Base-by-base conservation (phyloP, 2,797 vertebrate species). In the Syngnathus rostellatus region DNA sequence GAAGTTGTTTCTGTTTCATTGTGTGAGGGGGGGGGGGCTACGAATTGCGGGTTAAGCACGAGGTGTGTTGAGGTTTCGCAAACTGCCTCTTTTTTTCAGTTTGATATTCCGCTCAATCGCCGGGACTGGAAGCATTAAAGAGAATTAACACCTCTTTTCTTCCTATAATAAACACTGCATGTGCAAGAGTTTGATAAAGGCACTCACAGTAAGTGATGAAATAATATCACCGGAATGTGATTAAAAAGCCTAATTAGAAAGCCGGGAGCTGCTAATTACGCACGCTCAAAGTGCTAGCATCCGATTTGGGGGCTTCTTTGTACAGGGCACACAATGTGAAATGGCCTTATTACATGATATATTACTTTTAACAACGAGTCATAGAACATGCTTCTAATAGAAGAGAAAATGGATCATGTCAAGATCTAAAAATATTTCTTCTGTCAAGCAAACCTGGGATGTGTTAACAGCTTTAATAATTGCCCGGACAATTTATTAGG, bases 221-320 rank as follows among this genome's bases (percentile, higher is more conserved):
- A 23, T 41, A 61, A 58, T 58, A 58, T 58, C 31, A 17, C 55
- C 55, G 25, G 38, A 41, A 41, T 41, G 59, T 61, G 59, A 61
- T 61, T 61, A 61, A 61, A 60, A 61, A 61, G 59, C 59, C 39
- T 61, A 41, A 41, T 61, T 61, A 61, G 39, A 61, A 61, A 43
- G 59, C 59, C 23, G 59, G 59, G 9, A 61, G 59, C 59, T 43
- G 40, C 59, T 61, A 61, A 61, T 43, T 61, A 61, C n/a, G 40
- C 39, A 61, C n/a, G 39, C 59, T 61, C 41, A 61, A 23, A 46
- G 45, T 57, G 43, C 38, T 39, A 61, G 58, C 50, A 6, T 41
- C 55, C 55, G 31, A 58, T 58, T 58, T 58, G 55, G 25, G 31
- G 25, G 14, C 38, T 45, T 43, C 40, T 61, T 40, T 61, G 59